Base-by-base conservation (phyloP, 2,888 invertebrate genomes). In the Xestoiulus laeticollis region DNA sequence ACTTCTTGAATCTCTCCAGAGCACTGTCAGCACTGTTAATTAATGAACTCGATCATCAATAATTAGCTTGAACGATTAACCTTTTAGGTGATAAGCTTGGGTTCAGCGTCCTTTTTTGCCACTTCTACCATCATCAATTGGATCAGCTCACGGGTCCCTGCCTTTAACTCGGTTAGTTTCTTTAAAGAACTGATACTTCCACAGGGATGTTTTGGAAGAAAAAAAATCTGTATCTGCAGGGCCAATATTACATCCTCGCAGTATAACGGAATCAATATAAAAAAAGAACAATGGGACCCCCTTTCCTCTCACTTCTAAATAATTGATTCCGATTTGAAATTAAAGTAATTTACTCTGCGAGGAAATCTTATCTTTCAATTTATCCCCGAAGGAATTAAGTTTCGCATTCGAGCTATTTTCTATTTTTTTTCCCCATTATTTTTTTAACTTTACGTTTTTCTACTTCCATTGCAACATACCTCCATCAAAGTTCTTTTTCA, bases 291-390 rank as follows among this genome's bases (percentile, higher is more conserved):
- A 22, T 68, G 22, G 59, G 59, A n/a, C 59, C 38, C n/a, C n/a
- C 10, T 68, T 38, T 38, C 38, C 59, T 22, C 22, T 68, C 59
- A 10, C 59, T 68, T 26, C 59, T 68, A 68, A 68, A 68, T 68
- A 68, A 68, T 68, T 68, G 59, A 68, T 68, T 68, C 19, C 59
- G 59, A 68, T 68, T 68, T 68, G 59, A 68, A 68, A 68, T 68
- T 68, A 68, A 68, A 68, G 59, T 68, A 68, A 68, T 68, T 68
- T 68, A 68, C 59, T 68, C 59, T 26, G 59, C 59, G 59, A 68
- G 59, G 22, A 68, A 68, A 68, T 68, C 59, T 22, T 68, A 68
- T 68, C 59, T 68, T 26, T 68, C 59, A 68, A 68, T 68, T 68
- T 5, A 68, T 68, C 22, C 59, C 59, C 59, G 1, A 26, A 68